Evolutionary conservation across 2,888 invertebrate species (phyloP).

Genomic region (Pyrrhia umbra): DNA sequence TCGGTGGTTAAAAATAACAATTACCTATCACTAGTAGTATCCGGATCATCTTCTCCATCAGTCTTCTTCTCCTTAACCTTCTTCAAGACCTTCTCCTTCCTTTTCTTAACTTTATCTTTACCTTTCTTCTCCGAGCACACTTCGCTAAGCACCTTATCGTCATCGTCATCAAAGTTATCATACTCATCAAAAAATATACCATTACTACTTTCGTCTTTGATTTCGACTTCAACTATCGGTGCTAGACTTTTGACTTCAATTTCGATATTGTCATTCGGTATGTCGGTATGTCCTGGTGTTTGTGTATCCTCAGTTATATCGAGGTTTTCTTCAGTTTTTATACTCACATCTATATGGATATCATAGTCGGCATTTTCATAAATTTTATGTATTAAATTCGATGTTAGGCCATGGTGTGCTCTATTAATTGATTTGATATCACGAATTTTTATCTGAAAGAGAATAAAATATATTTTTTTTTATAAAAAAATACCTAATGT

Average conservation of each 20-base stretch:
- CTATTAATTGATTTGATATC: constrained; percentile 76
- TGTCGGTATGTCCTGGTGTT: too few relatives aligned
- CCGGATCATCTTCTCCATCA: constrained; percentile 66
- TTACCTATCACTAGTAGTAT: constrained; percentile 76
- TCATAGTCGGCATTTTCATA: constrained; percentile 71
- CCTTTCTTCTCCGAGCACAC: constrained; percentile 66
- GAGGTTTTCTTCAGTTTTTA: constrained; percentile 56
- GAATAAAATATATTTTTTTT: constrained; percentile 8
- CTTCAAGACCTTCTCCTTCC: constrained; percentile 56
- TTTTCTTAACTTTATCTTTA: constrained; percentile 60
- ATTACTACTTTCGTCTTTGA: constrained; percentile 72
- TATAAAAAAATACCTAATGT: too few relatives aligned
- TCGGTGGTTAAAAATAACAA: constrained; percentile 24
- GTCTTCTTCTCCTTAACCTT: constrained; percentile 55
- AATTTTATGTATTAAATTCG: constrained; percentile 66
- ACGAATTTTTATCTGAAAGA: constrained; percentile 74
- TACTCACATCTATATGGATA: constrained; percentile 60
- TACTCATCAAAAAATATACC: constrained; percentile 78
- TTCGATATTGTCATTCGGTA: not conserved
- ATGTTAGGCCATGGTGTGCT: constrained; percentile 63
- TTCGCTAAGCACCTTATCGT: constrained; percentile 76
- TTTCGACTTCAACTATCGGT: constrained; percentile 63
- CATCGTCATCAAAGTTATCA: constrained; percentile 74
- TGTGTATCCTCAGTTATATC: too few relatives aligned
- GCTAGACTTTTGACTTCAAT: constrained; percentile 27